phyloP scores from a whole-genome alignment of 2,113 vertebrate genomes.

The Paramisgurnus dabryanus region DNA sequence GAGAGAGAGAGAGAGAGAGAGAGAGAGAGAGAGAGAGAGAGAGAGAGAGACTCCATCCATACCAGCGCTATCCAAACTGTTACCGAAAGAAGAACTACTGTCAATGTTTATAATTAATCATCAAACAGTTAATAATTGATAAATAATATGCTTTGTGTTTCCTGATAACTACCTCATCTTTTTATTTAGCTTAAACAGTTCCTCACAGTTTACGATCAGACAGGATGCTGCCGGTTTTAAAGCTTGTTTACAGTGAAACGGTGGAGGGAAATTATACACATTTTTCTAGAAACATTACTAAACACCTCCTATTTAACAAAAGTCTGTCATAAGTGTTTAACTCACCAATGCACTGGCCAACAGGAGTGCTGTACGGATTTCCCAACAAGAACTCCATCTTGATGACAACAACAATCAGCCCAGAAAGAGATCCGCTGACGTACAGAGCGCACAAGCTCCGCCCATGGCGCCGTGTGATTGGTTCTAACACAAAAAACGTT shows the following conservation, averaged over 20 bases:
- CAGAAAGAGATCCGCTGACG: constrained; percentile 55
- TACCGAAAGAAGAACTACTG: no score
- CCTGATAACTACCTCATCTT: not conserved
- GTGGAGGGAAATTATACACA: not conserved
- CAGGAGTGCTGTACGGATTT: constrained; percentile 96
- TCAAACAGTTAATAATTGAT: no score
- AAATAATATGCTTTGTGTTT: not conserved
- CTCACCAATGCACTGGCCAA: constrained; percentile 94
- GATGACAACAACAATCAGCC: constrained; percentile 81
- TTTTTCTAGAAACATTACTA: not conserved
- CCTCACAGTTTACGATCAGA: not conserved
- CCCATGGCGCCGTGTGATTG: constrained; percentile 55
- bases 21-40: no score
- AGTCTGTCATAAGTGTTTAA: not conserved
- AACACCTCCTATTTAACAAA: not conserved
- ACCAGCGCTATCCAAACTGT: no score
- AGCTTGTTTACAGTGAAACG: no score
- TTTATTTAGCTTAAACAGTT: not conserved
- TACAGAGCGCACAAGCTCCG: constrained; percentile 49
- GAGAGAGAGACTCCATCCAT: no score
- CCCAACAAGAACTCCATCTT: constrained; percentile 98
- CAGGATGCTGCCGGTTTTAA: constrained; percentile 8
- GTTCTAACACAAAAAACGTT: constrained; percentile 2
- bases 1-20: no score
- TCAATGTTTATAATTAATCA: no score